Evolutionary conservation across 2,797 vertebrate genomes (phyloP), one percentile per base, ranked within the genome.

Genomic region (Synanceia verrucosa): DNA sequence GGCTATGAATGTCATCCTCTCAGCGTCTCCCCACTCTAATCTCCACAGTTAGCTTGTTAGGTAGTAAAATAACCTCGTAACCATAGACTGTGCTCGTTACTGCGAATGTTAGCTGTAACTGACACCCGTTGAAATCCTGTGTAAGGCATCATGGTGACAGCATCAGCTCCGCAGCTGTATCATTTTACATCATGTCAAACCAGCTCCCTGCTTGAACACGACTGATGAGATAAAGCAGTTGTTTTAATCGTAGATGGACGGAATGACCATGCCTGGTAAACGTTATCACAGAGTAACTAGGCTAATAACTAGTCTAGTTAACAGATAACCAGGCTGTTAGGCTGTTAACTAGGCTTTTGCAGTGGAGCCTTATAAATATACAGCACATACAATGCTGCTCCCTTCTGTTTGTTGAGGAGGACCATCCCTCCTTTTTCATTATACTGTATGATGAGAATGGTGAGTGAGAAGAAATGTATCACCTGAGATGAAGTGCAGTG

Each of bases 61-160:
- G 21, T 21, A 33, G 63, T 50, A 58, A 73, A 65, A 67, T 21
- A 28, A 57, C n/a, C 48, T 44, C 19, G 9, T n/a, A n/a, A n/a
- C n/a, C n/a, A n/a, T n/a, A n/a, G n/a, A n/a, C n/a, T n/a, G n/a
- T n/a, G n/a, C n/a, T n/a, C 39, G 39, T n/a, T 41, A 41, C 34
- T 29, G 62, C 59, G 7, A 46, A 13, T 11, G 26, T n/a, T 2
- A 11, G 47, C 46, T 23, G 41, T 47, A n/a, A 55, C 4, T 21
- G 24, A 65, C 47, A 69, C 51, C 41, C 16, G 28, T 26, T 26
- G 7, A 50, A 65, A 53, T n/a, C 19, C 1, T 29, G 34, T 74
- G 63, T 39, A 60, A 50, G 10, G 7, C 6, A 24, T 16, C 19
- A 53, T 19, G 24, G 14, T 33, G 3, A 0, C 31, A 59, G 47